Conservation (phyloP, 2,888 invertebrate genomes). For the Scrobipalpa costella region DNA sequence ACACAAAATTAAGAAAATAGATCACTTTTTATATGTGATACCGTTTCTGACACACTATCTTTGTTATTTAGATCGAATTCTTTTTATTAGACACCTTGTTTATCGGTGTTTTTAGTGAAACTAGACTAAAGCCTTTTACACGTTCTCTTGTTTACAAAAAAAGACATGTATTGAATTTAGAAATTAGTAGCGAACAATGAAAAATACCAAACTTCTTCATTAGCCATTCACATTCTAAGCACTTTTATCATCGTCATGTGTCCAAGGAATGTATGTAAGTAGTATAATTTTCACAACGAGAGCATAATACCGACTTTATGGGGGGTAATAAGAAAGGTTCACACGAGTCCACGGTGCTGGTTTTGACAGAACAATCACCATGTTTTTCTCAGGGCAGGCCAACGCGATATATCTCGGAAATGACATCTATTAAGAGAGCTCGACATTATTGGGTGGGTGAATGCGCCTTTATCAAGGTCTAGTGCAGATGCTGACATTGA, state of each 20-base stretch:
- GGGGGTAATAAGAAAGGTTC: slow-evolving; percentile 57
- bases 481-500: slow-evolving; percentile 21
- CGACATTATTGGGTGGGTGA: slow-evolving; percentile 36
- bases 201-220: slow-evolving; percentile 9
- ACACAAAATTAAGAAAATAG: slow-evolving; percentile 19
- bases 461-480: slow-evolving; percentile 22
- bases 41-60: slow-evolving; percentile 18
- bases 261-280: slow-evolving; percentile 35
- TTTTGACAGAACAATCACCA: slow-evolving; percentile 67
- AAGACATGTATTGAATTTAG: not conserved
- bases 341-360: slow-evolving; percentile 49
- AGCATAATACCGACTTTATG: slow-evolving; percentile 36
- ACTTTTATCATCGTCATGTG: slow-evolving; percentile 17
- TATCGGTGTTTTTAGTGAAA: not conserved
- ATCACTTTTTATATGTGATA: slow-evolving; percentile 12
- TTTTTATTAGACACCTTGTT: slow-evolving; percentile 5
- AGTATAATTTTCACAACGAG: slow-evolving; percentile 57
- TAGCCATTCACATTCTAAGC: slow-evolving; percentile 5
- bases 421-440: slow-evolving; percentile 47
- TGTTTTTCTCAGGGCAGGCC: slow-evolving; percentile 55
- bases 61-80: slow-evolving; percentile 14
- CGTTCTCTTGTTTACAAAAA: slow-evolving; percentile 4
- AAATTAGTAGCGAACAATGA: slow-evolving; percentile 8
- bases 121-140: not conserved
- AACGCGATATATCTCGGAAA: slow-evolving; percentile 56